Base-by-base conservation (phyloP, 2,888 invertebrate species). In the Eubasilissa splendida region DNA sequence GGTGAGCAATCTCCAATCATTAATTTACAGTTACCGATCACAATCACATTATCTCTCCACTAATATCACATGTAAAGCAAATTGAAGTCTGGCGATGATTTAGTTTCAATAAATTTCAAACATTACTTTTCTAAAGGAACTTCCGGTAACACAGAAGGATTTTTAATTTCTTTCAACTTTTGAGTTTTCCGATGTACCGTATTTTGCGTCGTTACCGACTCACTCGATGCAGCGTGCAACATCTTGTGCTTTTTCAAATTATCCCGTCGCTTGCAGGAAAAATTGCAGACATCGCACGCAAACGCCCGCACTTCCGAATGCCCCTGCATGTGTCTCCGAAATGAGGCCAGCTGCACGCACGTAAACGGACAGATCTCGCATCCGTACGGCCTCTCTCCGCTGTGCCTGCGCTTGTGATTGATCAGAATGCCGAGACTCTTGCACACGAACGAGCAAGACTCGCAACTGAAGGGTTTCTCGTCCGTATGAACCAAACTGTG, bases 291-390 rank as follows among this genome's bases (percentile, higher is more conserved):
- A 3, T 53, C 9, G 33, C 76, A 76, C n/a, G 63, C n/a, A 22
- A 54, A 42, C 53, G 76, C 65, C 12, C 54, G 14, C n/a, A 33
- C 54, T 3, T 31, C 65, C 8, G 63, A 14, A 31, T 76, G 76
- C 3, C 54, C 53, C 11, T 53, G 76, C 76, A 76, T 22, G 33
- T 76, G 76, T 8, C 76, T 76, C n/a, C 53, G 50, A 33, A 60
- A 76, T 1, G 65, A 65, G 4, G 76, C 65, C 33, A 76, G 54
- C 53, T 76, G 76, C 3, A 65, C 76, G 54, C 76, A 76, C 52
- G 76, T 65, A 31, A 76, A 76, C 10, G 54, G 59, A n/a, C 76
- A 76, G 54, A 76, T 54, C 31, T 65, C 31, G 63, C 76, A 76
- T 11, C 76, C 76, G n/a, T 76, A 76, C 52, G 76, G 76, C 54